A percentile compares a stretch with the other conserved stretches of the same genome.
phyloP scores from a whole-genome alignment of 2,113 vertebrate species.

The Recurvirostra avosetta region DNA sequence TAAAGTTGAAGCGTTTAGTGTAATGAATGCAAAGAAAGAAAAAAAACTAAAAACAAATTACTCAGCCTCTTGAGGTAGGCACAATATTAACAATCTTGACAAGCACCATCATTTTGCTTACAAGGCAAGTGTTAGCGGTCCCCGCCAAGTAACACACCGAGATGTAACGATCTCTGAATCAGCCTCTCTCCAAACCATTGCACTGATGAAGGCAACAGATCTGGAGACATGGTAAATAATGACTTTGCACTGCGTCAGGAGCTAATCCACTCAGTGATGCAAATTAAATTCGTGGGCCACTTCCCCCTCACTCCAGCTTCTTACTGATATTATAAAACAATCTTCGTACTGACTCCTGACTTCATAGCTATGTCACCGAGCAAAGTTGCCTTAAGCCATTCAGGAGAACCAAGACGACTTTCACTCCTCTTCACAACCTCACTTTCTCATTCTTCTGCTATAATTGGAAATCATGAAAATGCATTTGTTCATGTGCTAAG shows the following conservation, averaged over 20 bases:
- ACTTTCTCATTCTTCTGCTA: constrained; percentile 34
- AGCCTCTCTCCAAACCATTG: background rate
- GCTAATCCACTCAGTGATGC: constrained; percentile 59
- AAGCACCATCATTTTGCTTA: background rate
- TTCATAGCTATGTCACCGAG: background rate
- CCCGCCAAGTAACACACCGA: background rate
- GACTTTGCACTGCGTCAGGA: constrained; percentile 58
- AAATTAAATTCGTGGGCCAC: constrained; percentile 45
- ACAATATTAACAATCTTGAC: background rate
- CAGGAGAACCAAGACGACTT: background rate
- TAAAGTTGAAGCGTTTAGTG: background rate
- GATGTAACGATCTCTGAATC: background rate
- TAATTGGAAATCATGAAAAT: constrained; percentile 50
- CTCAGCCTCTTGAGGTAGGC: background rate
- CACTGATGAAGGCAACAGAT: background rate
- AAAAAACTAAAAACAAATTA: background rate
- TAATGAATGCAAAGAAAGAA: background rate
- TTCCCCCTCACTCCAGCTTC: constrained; percentile 55
- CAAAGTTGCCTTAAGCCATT: background rate
- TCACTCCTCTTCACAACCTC: constrained; percentile 29
- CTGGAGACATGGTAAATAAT: constrained; percentile 33
- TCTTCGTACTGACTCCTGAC: background rate
- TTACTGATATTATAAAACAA: background rate
- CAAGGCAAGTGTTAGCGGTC: background rate
- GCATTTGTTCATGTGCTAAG: background rate